Evolutionary conservation across 2,888 invertebrate genomes (phyloP), one percentile per base, ranked within the genome.

Genomic region (Formica aserva): DNA sequence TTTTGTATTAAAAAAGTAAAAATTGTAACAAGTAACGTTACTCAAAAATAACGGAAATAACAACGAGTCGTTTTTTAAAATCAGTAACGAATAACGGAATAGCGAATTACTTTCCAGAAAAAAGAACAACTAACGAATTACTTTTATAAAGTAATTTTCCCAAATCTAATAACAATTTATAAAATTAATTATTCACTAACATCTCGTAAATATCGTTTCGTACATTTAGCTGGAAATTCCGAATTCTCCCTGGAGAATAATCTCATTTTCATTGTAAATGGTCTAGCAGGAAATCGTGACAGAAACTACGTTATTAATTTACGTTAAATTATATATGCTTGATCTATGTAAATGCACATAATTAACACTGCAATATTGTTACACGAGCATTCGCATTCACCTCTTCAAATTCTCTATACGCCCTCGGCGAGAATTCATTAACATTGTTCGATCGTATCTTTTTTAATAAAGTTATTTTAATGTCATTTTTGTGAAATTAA

Each of bases 351-450:
- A 86, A 63, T 52, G 38, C 74, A 32, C 32, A 63, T 29, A 76
- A 74, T 35, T 55, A 29, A 52, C 38, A 66, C n/a, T 65, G 35
- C 35, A 32, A 77, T 67, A 55, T 41, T 74, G 11, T 60, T 52
- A 65, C 52, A 11, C 35, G 35, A 71, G 52, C 75, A 83, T 78
- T 35, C 2, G 18, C 82, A 63, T 88, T 81, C 82, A 86, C 71
- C 81, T 85, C 82, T 57, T 80, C 65, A 77, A 52, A 69, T 84
- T 86, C 82, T 66, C 74, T 77, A 85, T 86, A 88, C 82, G 69
- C 77, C 76, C 83, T 82, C 48, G 71, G 75, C 26, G 52, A 52
- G 65, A 81, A 81, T 65, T 83, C 41, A 82, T 87, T 86, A 82
- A 67, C 26, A 72, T 60, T 11, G 35, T 63, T 52, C 18, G 45